A percentile compares a stretch with the other conserved stretches of the same genome.
Conservation (phyloP, 2,888 invertebrate genomes). For the Monoplex corrugatus region DNA sequence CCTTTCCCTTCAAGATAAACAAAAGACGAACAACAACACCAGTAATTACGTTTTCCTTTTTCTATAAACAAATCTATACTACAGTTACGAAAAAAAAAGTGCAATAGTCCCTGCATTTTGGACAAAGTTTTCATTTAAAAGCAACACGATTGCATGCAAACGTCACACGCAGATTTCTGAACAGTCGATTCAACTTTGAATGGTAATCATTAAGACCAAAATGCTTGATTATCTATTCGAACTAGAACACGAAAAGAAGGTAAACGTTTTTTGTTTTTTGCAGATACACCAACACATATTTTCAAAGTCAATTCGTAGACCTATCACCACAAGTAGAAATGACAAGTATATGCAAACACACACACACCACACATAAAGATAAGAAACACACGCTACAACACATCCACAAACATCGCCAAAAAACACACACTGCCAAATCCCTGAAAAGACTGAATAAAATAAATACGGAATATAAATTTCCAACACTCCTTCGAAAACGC, state of each 20-base stretch:
- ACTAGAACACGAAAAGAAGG: too few species aligned
- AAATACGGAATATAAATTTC: neutral
- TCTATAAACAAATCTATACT: neutral
- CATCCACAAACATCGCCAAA: neutral
- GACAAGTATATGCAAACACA: too few species aligned
- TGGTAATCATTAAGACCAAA: too few species aligned
- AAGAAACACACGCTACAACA: neutral
- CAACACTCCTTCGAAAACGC: neutral
- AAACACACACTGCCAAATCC: neutral
- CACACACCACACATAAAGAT: too few species aligned
- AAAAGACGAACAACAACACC: neutral
- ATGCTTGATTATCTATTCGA: too few species aligned
- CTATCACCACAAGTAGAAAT: too few species aligned
- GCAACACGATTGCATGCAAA: neutral
- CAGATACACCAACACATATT: neutral
- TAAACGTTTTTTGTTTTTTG: too few species aligned
- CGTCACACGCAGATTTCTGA: too few species aligned
- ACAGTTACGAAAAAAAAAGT: neutral
- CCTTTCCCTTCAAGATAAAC: neutral
- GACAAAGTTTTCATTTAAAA: too few species aligned
- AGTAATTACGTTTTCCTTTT: neutral
- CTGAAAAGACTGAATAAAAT: conserved; percentile 3
- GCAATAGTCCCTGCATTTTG: neutral
- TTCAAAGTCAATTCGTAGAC: neutral
- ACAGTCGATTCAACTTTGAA: too few species aligned